Base-by-base conservation (phyloP, 2,113 vertebrate genomes). In the Anas platyrhynchos region DNA sequence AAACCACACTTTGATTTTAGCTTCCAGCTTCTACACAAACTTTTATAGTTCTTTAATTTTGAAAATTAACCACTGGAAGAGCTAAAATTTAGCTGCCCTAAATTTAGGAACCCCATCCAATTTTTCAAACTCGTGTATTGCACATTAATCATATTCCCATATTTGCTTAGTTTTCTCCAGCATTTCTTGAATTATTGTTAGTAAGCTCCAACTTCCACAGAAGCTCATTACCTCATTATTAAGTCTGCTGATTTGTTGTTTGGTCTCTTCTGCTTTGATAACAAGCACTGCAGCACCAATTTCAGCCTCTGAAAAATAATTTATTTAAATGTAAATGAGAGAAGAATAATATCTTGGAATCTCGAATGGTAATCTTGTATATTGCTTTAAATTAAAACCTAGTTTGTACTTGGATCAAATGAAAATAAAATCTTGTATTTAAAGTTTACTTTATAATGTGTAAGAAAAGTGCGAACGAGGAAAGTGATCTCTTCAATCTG, bases 211-310 rank as follows among this genome's bases (percentile, higher is more conserved):
- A 34, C 6, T 7, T 34, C 43, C 43, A 34, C 26, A 62, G 81
- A 77, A 59, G 20, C 15, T 71, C 14, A 4, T 78, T 98, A 98
- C 98, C 98, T 98, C 98, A 27, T 97, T 97, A 90, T 98, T 98
- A 84, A 98, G 98, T 61, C 88, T 97, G 91, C 62, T 98, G 87
- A 98, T 98, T 86, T 98, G 98, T 89, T 98, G 98, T 91, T 97
- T 98, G 27, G 98, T 98, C 94, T 98, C 98, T 96, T 98, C 98
- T 86, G 98, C 98, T 95, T 98, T 98, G 93, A 98, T 98, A 86
- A 98, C 90, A 26, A 98, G 97, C 36, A 98, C 98, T 83, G 98
- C 98, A 82, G 98, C 96, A 95, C 98, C 98, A 44, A 98, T 92
- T 93, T 98, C 98, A 1, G 97, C 78, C 54, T 98, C 98, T 98